Conservation (phyloP, 2,797 vertebrate genomes). For the Loriculus beryllinus region DNA sequence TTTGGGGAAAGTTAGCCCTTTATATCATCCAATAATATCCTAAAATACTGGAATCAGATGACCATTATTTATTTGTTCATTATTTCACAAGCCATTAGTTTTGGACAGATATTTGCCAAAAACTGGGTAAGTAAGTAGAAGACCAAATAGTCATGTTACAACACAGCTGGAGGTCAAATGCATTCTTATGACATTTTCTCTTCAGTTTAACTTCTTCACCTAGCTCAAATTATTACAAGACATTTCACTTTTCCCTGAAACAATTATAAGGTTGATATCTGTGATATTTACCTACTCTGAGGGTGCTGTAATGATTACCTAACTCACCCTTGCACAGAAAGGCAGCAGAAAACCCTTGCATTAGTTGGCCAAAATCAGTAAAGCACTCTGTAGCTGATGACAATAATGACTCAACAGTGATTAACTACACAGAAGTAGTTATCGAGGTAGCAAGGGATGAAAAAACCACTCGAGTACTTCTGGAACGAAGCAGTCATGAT, state of each 20-base stretch:
- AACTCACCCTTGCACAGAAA: neutral
- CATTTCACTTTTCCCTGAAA: neutral
- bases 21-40: neutral
- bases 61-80: neutral
- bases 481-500: neutral
- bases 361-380: neutral
- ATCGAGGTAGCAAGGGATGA: neutral
- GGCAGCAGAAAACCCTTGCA: neutral
- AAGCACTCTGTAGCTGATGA: neutral
- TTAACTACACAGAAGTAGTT: neutral
- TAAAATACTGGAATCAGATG: neutral
- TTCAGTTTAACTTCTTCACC: neutral
- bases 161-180: neutral
- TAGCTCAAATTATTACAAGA: neutral
- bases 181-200: neutral
- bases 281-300: neutral
- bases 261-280: neutral
- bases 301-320: neutral
- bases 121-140: neutral
- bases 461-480: neutral
- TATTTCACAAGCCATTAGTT: neutral
- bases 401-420: neutral
- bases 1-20: neutral
- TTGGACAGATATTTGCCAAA: neutral
- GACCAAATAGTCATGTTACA: neutral